Percentiles rank a stretch among this genome's conserved stretches.
Conservation (phyloP, 1,140 invertebrate genomes). For the Dinoponera quadriceps region DNA sequence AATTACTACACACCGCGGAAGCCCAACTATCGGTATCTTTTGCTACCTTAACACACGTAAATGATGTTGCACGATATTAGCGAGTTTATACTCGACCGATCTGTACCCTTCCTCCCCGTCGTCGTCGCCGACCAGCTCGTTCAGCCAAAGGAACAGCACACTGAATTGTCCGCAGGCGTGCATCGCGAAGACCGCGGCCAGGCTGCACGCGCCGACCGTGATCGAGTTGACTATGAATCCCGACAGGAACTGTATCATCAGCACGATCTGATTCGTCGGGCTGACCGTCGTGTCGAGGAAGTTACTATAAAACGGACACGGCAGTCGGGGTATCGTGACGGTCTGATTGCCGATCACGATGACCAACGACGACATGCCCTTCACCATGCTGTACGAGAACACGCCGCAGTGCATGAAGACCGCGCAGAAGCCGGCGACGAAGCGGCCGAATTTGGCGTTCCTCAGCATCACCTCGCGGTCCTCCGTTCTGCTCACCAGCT, state of each 20-base stretch:
- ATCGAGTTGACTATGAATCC: slow-evolving; percentile 55
- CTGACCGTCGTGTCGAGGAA: slow-evolving; percentile 38
- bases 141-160: slow-evolving; percentile 52
- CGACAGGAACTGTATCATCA: slow-evolving; percentile 30
- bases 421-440: slow-evolving; percentile 58
- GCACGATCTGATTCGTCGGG: slow-evolving; percentile 53
- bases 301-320: slow-evolving; percentile 42
- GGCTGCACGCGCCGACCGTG: slow-evolving; percentile 55
- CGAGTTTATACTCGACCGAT: neutral
- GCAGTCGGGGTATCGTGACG: slow-evolving; percentile 26
- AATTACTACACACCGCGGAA: too few species aligned
- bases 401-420: slow-evolving; percentile 59
- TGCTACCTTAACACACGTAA: slow-evolving; percentile 63
- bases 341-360: slow-evolving; percentile 60
- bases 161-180: slow-evolving; percentile 71
- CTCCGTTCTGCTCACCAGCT: neutral
- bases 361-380: neutral
- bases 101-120: neutral
- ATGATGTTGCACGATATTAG: slow-evolving; percentile 73
- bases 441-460: slow-evolving; percentile 45
- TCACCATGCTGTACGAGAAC: slow-evolving; percentile 47
- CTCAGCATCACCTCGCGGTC: slow-evolving; percentile 63
- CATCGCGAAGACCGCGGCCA: slow-evolving; percentile 65
- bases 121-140: slow-evolving; percentile 16
- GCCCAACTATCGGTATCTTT: too few species aligned